Conservation (phyloP, 2,113 vertebrate genomes). For the Conger conger region DNA sequence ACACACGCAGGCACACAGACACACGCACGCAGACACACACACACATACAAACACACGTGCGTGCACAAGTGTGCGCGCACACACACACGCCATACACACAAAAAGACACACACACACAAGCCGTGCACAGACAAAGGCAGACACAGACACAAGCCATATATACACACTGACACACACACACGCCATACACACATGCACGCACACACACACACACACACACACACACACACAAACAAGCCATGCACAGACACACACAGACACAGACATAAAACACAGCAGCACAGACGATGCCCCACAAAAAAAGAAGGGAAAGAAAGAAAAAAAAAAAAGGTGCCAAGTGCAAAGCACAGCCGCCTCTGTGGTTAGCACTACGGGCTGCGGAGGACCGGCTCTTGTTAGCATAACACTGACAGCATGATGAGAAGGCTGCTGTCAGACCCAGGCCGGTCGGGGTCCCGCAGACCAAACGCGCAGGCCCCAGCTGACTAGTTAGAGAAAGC, state of each 20-base stretch:
- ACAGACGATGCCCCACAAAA: constrained; percentile 26
- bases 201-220: no score
- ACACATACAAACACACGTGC: no score
- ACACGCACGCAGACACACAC: no score
- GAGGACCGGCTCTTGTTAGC: constrained; percentile 87
- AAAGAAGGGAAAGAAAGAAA: constrained; percentile 46
- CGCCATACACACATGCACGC: no score
- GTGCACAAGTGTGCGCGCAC: no score
- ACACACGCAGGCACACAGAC: constrained; percentile 11
- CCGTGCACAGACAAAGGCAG: no score
- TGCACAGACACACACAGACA: no score
- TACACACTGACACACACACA: no score
- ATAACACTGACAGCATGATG: constrained; percentile 92
- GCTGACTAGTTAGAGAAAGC: constrained; percentile 92
- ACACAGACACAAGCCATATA: no score
- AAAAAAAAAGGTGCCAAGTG: constrained; percentile 54
- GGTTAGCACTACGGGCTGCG: constrained; percentile 74
- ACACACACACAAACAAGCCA: no score
- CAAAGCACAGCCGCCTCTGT: constrained; percentile 69
- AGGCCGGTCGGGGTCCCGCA: constrained; percentile 66
- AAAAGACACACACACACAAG: no score
- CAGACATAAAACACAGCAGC: constrained; percentile 22
- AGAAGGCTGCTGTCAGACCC: constrained; percentile 90
- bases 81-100: no score
- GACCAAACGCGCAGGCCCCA: constrained; percentile 80